These are phyloP conservation scores for Mastacembelus armatus DNA, from an alignment of 2,797 vertebrate genomes.

Conservation along the genomic window DNA sequence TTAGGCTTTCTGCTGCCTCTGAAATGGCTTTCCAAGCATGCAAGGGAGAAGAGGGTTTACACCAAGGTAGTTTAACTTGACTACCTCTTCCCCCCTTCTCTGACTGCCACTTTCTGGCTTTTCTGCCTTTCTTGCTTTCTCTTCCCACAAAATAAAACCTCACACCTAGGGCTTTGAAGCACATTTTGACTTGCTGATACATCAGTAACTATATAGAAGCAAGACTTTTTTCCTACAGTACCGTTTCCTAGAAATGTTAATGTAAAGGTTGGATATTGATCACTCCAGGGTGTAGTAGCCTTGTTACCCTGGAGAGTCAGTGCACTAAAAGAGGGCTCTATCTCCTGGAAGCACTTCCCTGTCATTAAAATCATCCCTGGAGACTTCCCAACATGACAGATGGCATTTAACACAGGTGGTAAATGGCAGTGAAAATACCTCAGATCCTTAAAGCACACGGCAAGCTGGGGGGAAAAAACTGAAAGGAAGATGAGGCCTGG, in stretches of 20 bases:
- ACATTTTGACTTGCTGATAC: conserved; percentile 47
- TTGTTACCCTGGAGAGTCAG: conserved; percentile 70
- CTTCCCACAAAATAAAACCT: conserved; percentile 56
- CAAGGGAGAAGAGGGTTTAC: conserved; percentile 64
- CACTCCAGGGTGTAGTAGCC: conserved; percentile 67
- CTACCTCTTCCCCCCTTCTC: conserved; percentile 37
- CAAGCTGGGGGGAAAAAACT: conserved; percentile 24
- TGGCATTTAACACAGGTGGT: conserved; percentile 81
- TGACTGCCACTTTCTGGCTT: conserved; percentile 51
- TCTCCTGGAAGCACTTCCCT: conserved; percentile 78
- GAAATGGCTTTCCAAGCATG: conserved; percentile 83
- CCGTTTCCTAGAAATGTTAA: conserved; percentile 67
- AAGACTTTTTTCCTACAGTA: conserved; percentile 9
- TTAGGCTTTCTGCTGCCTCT: conserved; percentile 84
- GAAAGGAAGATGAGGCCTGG: conserved; percentile 30
- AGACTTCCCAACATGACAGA: conserved; percentile 80
- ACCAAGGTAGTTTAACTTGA: conserved; percentile 56
- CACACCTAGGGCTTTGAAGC: conserved; percentile 39
- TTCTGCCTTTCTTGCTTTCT: conserved; percentile 36
- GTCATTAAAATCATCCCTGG: conserved; percentile 81
- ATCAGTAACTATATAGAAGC: conserved; percentile 41
- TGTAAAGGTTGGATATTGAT: conserved; percentile 80
- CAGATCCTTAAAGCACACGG: conserved; percentile 60
- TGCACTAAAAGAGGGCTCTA: conserved; percentile 74
- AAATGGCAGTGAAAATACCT: conserved; percentile 70